phyloP scores from a whole-genome alignment of 2,888 invertebrate genomes.

The Acrobasis suavella region DNA sequence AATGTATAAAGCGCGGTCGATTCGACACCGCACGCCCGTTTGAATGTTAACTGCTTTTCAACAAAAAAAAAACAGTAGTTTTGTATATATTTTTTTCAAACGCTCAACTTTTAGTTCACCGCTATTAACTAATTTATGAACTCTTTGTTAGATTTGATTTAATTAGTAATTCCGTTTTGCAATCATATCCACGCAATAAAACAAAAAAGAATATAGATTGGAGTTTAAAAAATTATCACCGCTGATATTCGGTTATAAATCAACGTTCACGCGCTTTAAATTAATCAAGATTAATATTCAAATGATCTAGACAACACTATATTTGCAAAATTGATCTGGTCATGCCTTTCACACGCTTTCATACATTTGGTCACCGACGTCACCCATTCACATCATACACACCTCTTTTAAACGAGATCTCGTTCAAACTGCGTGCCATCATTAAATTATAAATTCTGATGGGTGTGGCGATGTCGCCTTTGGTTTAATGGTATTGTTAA shows the following conservation, averaged over 20 bases:
- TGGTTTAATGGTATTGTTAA: neutral
- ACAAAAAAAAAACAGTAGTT: too few relatives aligned
- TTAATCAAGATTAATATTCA: neutral
- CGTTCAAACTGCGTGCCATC: neutral
- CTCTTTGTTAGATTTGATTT: too few relatives aligned
- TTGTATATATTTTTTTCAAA: too few relatives aligned
- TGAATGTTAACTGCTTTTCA: too few relatives aligned
- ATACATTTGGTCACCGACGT: neutral
- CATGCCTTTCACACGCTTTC: conserved; percentile 1
- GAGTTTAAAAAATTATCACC: neutral
- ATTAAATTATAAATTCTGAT: neutral
- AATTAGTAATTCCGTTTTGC: too few relatives aligned
- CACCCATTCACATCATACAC: conserved; percentile 8
- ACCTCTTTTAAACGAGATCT: neutral
- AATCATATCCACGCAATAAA: too few relatives aligned
- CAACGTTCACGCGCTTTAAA: neutral
- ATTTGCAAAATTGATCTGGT: neutral
- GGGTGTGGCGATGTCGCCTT: neutral
- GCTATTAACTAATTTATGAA: too few relatives aligned
- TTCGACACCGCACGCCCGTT: too few relatives aligned
- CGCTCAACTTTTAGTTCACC: too few relatives aligned
- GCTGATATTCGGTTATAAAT: neutral
- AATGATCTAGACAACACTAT: neutral
- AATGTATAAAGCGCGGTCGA: too few relatives aligned
- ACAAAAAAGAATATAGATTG: too few relatives aligned